A percentile compares a stretch with the other conserved stretches of the same genome.
Conservation (phyloP, 2,888 invertebrate genomes). For the Yponomeuta evonymella region DNA sequence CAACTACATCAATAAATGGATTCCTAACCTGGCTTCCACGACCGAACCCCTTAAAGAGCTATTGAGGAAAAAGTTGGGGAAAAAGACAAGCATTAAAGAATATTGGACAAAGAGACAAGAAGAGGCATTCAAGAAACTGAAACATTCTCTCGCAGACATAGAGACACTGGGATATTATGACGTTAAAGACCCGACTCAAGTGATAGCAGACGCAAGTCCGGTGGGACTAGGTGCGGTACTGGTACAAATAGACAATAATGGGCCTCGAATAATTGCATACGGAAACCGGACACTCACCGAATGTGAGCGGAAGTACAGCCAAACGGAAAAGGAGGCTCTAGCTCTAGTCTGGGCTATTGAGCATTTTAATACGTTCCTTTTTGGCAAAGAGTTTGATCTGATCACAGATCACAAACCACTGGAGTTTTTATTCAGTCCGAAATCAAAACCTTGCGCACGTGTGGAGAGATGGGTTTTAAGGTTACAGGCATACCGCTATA, state of each 20-base stretch:
- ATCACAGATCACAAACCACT: constrained; percentile 31
- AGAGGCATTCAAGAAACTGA: background rate
- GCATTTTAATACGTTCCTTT: constrained; percentile 45
- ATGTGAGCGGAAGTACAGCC: constrained; percentile 37
- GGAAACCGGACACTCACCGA: constrained; percentile 40
- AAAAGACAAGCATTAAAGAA: constrained; percentile 8
- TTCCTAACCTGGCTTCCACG: constrained; percentile 29
- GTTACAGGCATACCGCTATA: constrained; percentile 26
- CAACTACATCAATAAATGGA: constrained; percentile 18
- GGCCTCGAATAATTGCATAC: constrained; percentile 38
- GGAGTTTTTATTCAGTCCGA: constrained; percentile 30
- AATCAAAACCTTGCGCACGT: constrained; percentile 28
- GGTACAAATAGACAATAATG: constrained; percentile 28
- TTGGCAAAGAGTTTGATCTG: constrained; percentile 45
- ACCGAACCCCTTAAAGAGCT: constrained; percentile 20
- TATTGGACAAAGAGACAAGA: constrained; percentile 14
- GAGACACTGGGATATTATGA: constrained; percentile 33
- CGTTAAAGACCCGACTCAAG: constrained; percentile 29
- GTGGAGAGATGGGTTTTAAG: constrained; percentile 30
- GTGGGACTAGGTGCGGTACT: constrained; percentile 36
- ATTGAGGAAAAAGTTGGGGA: constrained; percentile 12
- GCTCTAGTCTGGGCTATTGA: constrained; percentile 32
- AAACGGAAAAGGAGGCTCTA: constrained; percentile 34
- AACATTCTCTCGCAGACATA: constrained; percentile 29
- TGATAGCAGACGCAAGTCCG: constrained; percentile 40